Base-by-base conservation (phyloP, 2,113 vertebrate genomes). In the Lipophrys pholis region DNA sequence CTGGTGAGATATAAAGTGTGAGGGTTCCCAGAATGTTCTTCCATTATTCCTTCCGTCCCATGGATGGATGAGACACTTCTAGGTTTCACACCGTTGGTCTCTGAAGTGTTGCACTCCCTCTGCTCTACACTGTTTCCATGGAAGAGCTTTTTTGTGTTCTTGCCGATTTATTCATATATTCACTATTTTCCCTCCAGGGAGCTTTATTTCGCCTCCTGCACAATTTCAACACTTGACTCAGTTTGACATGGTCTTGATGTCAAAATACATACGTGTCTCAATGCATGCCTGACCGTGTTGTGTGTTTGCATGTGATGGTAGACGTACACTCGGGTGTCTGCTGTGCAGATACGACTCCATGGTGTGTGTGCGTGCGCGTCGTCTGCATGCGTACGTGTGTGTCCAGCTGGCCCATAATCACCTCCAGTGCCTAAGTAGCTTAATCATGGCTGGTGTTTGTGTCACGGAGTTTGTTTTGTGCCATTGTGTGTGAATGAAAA, bases 331-430 rank as follows among this genome's bases (percentile, higher is more conserved):
- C 43, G n/a, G 43, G 14, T 36, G 53, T 63, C 51, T 55, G 42
- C 40, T 73, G 67, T 41, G 53, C 21, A 15, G 5, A 39, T 67
- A 51, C 56, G 30, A 11, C 38, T 38, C 43, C 21, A 54, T 8
- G 38, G n/a, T 14, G 41, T 49, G 41, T 49, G 39, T 40, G 58
- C 66, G 72, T 35, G 36, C 41, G 53, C 56, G 48, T 66, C n/a
- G 59, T 59, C 51, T 10, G 38, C 16, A 21, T 52, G 51, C 50
- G 55, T 67, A 51, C 16, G 61, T 63, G 61, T 58, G 42, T 59
- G 61, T 64, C 38, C 90, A 90, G 80, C 83, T 90, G 90, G 83
- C 69, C 51, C 40, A 51, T 90, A 86, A 89, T 88, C 83, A 89
- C 76, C 80, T 82, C 55, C 74, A 60, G 52, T 1, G 21, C 2